These are phyloP conservation scores for Cynocephalus volans DNA, from an alignment of 2,113 vertebrate genomes.

Conservation along the genomic window DNA sequence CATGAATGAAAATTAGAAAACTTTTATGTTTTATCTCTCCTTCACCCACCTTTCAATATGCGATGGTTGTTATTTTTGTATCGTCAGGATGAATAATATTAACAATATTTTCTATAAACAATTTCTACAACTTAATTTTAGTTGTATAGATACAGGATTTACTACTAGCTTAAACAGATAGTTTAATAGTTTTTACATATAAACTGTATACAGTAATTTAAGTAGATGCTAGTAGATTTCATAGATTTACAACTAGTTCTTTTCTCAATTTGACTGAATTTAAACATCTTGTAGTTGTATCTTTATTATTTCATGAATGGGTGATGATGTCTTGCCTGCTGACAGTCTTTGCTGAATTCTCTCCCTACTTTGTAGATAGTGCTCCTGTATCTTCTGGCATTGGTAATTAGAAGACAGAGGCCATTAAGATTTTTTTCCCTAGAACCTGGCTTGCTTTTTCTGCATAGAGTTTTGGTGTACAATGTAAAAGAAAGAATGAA, in stretches of 20 bases:
- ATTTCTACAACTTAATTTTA: slow-evolving; percentile 50
- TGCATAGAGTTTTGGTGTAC: background rate
- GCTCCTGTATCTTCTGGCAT: background rate
- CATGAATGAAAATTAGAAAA: background rate
- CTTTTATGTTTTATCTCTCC: background rate
- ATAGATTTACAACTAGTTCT: background rate
- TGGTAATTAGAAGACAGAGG: background rate
- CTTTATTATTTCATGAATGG: background rate
- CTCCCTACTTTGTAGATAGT: background rate
- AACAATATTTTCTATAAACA: background rate
- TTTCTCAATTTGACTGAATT: slow-evolving; percentile 23
- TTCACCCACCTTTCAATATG: background rate
- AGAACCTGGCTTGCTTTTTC: background rate
- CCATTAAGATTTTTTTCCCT: background rate
- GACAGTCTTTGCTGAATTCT: background rate
- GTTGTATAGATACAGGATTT: slow-evolving; percentile 26
- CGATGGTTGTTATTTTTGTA: slow-evolving; percentile 35
- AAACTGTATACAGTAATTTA: background rate
- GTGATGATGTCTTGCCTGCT: background rate
- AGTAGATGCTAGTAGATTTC: background rate
- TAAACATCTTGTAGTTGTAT: background rate
- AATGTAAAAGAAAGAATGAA: slow-evolving; percentile 40
- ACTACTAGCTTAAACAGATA: background rate
- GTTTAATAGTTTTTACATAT: background rate
- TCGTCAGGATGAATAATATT: background rate